Evolutionary conservation across 1,140 invertebrate species (phyloP), one percentile per base, ranked within the genome.

Genomic region (Bombus affinis): DNA sequence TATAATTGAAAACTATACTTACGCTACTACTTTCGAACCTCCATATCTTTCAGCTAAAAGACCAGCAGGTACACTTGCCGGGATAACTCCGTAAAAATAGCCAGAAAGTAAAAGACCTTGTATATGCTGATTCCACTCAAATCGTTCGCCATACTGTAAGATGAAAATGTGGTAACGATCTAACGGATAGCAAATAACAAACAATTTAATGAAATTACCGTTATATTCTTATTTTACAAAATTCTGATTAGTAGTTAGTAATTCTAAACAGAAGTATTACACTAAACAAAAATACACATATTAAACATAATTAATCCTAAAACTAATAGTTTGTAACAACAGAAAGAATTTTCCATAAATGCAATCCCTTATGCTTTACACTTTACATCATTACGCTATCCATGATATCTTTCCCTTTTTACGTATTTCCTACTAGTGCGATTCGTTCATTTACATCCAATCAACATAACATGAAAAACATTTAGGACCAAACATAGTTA

Each of bases 31-130:
- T 86, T 96, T 95, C 39, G 97, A 96, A 3, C 97, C 97, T 3
- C 97, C 97, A 90, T 97, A 97, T 90, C 96, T 95, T 89, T 98
- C 97, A 5, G 98, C 97, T 47, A 98, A 93, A 8, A 96, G 95
- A 4, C 97, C 97, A 13, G 97, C 97, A 1, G 97, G 96, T 83
- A 97, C 87, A 86, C 95, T 95, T 12, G 93, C 92, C 39, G 92
- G 83, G 91, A 96, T 12, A 93, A 96, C 86, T 93, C 96, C 97
- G 95, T 96, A 97, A 92, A 97, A 97, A 90, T 97, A 97, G 4
- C 96, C 96, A 3, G 96, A 95, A 44, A 97, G 88, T 35, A 97
- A 95, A 0, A 96, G 87, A 0, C 97, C 97, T 95, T 97, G 97
- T 75, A 96, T 93, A 71, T 95, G 93, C 83, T 96, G 93, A 79